Percentiles rank a stretch among this genome's conserved stretches.
Conservation (phyloP, 1,140 invertebrate species). For the Brachionus plicatilis region DNA sequence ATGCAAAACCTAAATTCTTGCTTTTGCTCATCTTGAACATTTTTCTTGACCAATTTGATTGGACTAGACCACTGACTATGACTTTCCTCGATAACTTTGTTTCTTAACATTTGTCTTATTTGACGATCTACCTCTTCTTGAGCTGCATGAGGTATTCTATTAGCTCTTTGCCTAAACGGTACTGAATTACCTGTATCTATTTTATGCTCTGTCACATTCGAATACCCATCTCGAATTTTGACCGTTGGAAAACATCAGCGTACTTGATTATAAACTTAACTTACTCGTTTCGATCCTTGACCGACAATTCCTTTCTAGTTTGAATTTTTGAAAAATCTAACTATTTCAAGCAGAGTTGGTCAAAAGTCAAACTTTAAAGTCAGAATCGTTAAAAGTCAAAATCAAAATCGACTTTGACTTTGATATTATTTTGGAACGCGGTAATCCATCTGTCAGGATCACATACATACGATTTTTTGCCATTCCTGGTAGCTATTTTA, state of each 20-base stretch:
- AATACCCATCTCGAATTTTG: neutral
- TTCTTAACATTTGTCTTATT: neutral
- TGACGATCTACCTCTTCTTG: neutral
- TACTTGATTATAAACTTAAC: neutral
- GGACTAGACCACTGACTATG: neutral
- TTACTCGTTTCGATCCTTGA: neutral
- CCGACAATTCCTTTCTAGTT: neutral
- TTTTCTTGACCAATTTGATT: conserved; percentile 1
- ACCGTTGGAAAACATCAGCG: neutral
- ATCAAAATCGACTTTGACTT: too few relatives aligned
- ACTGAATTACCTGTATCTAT: neutral
- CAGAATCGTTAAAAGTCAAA: too few relatives aligned
- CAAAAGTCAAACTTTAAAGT: too few relatives aligned
- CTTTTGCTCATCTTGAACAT: neutral
- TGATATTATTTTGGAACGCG: too few relatives aligned
- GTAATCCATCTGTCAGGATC: too few relatives aligned
- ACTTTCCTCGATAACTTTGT: neutral
- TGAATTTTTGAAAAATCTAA: neutral
- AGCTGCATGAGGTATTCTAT: neutral
- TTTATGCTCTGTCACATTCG: neutral
- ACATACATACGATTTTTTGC: too few relatives aligned
- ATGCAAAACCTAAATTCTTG: conserved; percentile 44
- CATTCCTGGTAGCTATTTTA: too few relatives aligned
- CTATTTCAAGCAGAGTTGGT: too few relatives aligned
- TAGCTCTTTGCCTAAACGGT: neutral